phyloP scores from a whole-genome alignment of 1,140 invertebrate species.

The Hyles euphorbiae region DNA sequence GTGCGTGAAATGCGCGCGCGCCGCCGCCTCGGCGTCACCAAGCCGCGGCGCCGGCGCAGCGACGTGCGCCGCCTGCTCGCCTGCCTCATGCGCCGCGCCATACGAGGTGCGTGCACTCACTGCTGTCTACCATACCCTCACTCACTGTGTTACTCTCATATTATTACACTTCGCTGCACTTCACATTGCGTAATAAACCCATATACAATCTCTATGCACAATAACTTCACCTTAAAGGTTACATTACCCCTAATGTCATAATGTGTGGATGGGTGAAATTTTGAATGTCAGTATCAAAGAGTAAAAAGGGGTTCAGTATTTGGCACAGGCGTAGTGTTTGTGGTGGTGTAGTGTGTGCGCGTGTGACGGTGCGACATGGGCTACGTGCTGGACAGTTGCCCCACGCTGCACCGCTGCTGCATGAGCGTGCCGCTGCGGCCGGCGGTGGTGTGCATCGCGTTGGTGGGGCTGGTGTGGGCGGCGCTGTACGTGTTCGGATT shows the following conservation, averaged over 20 bases:
- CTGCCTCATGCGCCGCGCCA: conserved; percentile 36
- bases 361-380: conserved; percentile 13
- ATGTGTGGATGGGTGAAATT: too few relatives aligned
- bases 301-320: neutral
- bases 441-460: conserved; percentile 12
- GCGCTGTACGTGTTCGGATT: conserved; percentile 18
- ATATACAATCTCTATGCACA: too few relatives aligned
- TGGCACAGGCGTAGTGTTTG: too few relatives aligned
- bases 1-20: conserved; percentile 11
- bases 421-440: conserved; percentile 25
- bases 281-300: neutral
- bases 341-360: too few relatives aligned
- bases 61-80: conserved; percentile 37
- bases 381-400: conserved; percentile 28
- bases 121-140: too few relatives aligned
- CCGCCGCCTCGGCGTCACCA: conserved; percentile 22
- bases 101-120: conserved; percentile 31
- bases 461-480: conserved; percentile 16
- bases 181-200: too few relatives aligned
- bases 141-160: neutral
- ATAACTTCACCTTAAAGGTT: too few relatives aligned
- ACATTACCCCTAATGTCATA: too few relatives aligned
- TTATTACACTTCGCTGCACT: too few relatives aligned
- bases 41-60: conserved; percentile 9
- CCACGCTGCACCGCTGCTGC: conserved; percentile 25